Base-by-base conservation (phyloP, 2,888 invertebrate species). In the Drosophila macrospina region DNA sequence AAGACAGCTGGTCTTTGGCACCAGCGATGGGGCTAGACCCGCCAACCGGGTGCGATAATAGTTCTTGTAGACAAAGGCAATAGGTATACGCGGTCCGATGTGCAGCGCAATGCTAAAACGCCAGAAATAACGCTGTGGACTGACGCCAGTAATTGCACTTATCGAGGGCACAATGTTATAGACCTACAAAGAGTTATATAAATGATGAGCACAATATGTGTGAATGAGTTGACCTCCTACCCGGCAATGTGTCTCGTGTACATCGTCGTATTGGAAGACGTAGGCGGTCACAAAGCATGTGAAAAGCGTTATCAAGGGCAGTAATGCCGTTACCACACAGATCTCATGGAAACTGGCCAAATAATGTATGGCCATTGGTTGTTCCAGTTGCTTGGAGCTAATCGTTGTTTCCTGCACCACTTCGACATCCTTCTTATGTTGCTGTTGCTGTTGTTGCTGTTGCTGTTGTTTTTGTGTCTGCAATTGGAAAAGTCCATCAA, bases 81-180 rank as follows among this genome's bases (percentile, higher is more conserved):
- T 96, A 86, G 97, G 94, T 91, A 98, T 94, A 90, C 98, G 95
- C 87, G 98, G 98, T 89, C 97, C 97, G 91, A 97, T 95, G 91
- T 98, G 98, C 88, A 98, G 94, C 74, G 98, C 98, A 89, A 98
- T 96, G 92, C 96, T 96, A 89, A 97, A 95, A 88, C 98, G 94
- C 98, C 98, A 98, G 85, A 98, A 93, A 93, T 98, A 98, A 87
- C 96, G 94, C 92, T 98, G 97, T 26, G 98, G 98, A 90, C 97
- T 96, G 80, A 98, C 95, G 54, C 98, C 98, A 70, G 98, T 98
- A 91, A 98, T 97, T 78, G 98, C 97, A 94, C 98, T 98, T 93
- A 98, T 98, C 87, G 98, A 98, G 89, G 98, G 98, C 91, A 98
- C 96, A 92, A 97, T 95, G 93, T 98, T 98, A 92, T 97, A 97